Base-by-base conservation (phyloP, 1,140 invertebrate genomes). In the Papilio helenus region DNA sequence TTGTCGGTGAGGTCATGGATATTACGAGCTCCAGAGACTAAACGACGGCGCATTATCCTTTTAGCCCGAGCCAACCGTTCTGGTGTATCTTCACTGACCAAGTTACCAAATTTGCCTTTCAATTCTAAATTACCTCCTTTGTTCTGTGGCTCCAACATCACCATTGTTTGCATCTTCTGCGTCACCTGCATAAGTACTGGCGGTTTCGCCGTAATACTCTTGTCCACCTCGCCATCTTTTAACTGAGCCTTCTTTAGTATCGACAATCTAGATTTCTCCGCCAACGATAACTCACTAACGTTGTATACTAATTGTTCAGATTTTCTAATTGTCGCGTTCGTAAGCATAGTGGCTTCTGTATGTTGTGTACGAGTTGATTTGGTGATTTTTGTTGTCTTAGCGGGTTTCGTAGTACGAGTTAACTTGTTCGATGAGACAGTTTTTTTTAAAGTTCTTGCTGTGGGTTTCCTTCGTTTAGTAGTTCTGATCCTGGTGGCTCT, bases 171-270 rank as follows among this genome's bases (percentile, higher is more conserved):
- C 86, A 89, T 68, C n/a, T 84, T 79, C 2, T 84, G 78, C 51
- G 91, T 89, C 39, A 94, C 88, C 34, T 92, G 92, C 79, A 94
- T 80, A 16, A 94, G 46, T 23, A 92, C 91, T 9, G 92, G 92
- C 1, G 92, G 92, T 65, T 94, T 94, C 8, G 81, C 85, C 0
- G 87, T 89, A 29, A 76, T 26, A n/a, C 72, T 73, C 2, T 81
- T 79, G 8, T 82, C 80, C 14, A 61, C 79, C 9, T 84, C 23
- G 34, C 77, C 88, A 20, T 93, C 88, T 61, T 93, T 94, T 39
- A 83, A 85, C 12, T 85, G 83, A 1, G 87, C 85, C 77, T 94
- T 93, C 79, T 89, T 92, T 51, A 92, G 34, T 29, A 92, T 93
- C 0, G 91, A 93, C 8, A 91, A 46, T 49, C 86, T 86, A 1